A percentile compares a stretch with the other conserved stretches of the same genome.
phyloP scores from a whole-genome alignment of 2,797 vertebrate species.

The Coendou prehensilis region DNA sequence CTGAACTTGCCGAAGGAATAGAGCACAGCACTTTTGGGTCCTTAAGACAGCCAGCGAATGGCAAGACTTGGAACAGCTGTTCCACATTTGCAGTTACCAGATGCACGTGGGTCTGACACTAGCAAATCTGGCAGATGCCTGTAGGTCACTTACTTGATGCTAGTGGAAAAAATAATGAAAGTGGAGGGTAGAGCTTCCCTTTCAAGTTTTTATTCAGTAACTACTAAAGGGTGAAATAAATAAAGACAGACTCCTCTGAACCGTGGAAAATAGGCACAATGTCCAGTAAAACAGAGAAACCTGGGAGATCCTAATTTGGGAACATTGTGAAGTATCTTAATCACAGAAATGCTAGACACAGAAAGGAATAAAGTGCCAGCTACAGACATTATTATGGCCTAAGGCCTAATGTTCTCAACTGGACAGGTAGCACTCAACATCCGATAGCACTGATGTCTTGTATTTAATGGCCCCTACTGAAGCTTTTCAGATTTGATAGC shows the following conservation, averaged over 20 bases:
- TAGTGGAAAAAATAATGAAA: neutral
- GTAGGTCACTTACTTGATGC: neutral
- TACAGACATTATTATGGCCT: neutral
- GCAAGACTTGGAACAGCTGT: neutral
- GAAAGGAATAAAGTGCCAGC: constrained; percentile 29
- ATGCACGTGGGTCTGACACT: neutral
- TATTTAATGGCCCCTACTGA: constrained; percentile 72
- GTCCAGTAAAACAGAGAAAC: neutral
- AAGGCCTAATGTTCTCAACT: constrained; percentile 13
- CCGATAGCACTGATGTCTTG: constrained; percentile 70
- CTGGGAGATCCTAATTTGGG: neutral
- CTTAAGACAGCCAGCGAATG: constrained; percentile 1
- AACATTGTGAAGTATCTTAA: neutral
- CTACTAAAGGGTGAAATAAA: neutral
- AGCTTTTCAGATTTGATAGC: constrained; percentile 75
- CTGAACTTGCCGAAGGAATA: neutral
- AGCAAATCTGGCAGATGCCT: constrained; percentile 9
- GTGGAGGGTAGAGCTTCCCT: neutral
- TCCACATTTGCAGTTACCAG: neutral
- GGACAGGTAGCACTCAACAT: constrained; percentile 65
- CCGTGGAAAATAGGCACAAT: neutral
- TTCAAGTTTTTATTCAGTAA: neutral
- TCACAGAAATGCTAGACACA: neutral
- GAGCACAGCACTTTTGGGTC: neutral
- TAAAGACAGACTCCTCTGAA: neutral